These are phyloP conservation scores for Drosophila insularis DNA, from an alignment of 1,140 invertebrate species.

Conservation along the genomic window DNA sequence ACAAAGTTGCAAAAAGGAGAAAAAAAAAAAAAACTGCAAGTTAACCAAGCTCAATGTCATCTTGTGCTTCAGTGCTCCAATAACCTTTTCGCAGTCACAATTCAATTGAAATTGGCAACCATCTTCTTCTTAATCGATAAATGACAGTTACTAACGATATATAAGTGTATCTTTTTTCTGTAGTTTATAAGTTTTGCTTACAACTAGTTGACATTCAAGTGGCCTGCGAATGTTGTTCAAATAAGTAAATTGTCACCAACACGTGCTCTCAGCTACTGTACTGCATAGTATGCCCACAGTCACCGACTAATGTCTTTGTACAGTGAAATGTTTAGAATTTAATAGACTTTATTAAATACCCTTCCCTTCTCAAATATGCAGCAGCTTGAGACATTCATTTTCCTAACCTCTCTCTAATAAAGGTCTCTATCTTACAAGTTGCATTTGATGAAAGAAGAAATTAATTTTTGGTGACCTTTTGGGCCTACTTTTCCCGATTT, in stretches of 20 bases:
- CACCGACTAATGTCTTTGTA: not conserved
- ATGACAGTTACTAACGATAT: constrained; percentile 71
- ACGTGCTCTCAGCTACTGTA: constrained; percentile 50
- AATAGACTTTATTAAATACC: no score
- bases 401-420: no score
- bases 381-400: no score
- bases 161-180: constrained; percentile 32
- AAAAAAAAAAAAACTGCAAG: constrained; percentile 26
- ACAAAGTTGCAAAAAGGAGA: not conserved
- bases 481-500: no score
- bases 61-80: constrained; percentile 54
- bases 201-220: constrained; percentile 71
- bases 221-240: constrained; percentile 21
- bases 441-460: no score
- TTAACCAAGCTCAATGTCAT: constrained; percentile 47
- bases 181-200: not conserved
- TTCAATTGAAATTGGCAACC: constrained; percentile 37
- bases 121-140: constrained; percentile 69
- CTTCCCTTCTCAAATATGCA: no score
- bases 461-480: no score
- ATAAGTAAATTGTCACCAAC: constrained; percentile 44
- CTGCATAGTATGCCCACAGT: not conserved
- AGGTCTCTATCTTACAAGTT: no score
- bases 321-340: no score
- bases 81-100: constrained; percentile 59